phyloP scores from a whole-genome alignment of 2,797 vertebrate genomes.

The Oceanodroma leucorhoa region DNA sequence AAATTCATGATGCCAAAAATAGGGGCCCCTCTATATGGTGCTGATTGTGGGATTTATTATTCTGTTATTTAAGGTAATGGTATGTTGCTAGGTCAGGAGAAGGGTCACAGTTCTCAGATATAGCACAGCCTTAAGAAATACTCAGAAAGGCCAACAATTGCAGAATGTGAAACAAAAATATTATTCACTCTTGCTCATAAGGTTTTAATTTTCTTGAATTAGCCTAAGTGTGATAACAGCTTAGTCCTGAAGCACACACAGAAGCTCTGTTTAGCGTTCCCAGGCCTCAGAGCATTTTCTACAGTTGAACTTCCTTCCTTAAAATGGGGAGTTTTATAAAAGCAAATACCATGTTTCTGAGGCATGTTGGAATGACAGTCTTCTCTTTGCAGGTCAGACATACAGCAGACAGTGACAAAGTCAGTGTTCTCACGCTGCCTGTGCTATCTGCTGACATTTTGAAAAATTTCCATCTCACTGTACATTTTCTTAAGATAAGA shows the following conservation, averaged over 20 bases:
- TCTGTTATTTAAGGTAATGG: constrained; percentile 2
- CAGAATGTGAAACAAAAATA: neutral
- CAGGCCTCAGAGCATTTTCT: neutral
- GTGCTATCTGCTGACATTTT: neutral
- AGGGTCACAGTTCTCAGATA: neutral
- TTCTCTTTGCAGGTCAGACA: neutral
- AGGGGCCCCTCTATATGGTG: neutral
- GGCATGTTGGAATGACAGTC: neutral
- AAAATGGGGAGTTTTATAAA: neutral
- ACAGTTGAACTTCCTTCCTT: neutral
- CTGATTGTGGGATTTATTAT: constrained; percentile 31
- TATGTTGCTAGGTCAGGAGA: neutral
- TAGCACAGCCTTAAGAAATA: neutral
- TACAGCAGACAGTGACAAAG: neutral
- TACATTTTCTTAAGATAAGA: neutral
- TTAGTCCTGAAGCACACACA: neutral
- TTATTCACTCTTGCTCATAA: neutral
- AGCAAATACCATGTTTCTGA: neutral
- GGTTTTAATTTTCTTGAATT: constrained; percentile 50
- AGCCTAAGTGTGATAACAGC: neutral
- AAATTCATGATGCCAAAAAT: neutral
- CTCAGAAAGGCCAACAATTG: neutral
- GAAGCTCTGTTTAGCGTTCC: neutral
- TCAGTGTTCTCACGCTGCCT: neutral
- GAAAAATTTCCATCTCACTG: neutral